Conservation (phyloP, 2,797 vertebrate genomes). For the Crocidura indochinensis region DNA sequence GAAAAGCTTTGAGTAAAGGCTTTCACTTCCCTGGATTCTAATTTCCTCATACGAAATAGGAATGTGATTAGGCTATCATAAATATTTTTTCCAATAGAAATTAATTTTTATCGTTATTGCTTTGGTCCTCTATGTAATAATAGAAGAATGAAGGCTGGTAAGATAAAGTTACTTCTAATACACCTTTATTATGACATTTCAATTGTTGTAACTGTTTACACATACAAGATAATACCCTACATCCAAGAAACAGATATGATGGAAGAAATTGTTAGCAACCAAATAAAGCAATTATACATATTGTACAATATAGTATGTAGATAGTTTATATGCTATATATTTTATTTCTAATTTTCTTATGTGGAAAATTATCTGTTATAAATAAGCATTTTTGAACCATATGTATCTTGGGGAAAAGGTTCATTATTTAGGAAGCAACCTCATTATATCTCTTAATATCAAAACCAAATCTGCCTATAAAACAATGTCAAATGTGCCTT, state of each 20-base stretch:
- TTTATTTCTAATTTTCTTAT: too few species aligned
- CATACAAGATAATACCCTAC: background rate
- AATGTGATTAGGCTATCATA: background rate
- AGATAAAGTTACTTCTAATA: background rate
- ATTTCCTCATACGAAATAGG: conserved; percentile 11
- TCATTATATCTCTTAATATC: background rate
- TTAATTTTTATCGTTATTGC: background rate
- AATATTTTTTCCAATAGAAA: conserved; percentile 6
- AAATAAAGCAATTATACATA: too few species aligned
- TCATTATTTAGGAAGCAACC: conserved; percentile 25
- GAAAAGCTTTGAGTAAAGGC: background rate
- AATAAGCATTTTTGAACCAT: background rate
- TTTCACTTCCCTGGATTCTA: background rate
- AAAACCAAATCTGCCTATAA: background rate
- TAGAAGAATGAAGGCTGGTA: too few species aligned
- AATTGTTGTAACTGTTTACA: conserved; percentile 43
- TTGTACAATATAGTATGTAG: too few species aligned
- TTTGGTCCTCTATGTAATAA: too few species aligned
- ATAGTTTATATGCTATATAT: too few species aligned
- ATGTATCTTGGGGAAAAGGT: background rate
- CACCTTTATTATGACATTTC: background rate
- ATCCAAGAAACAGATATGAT: background rate
- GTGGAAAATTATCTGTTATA: too few species aligned
- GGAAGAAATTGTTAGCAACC: background rate
- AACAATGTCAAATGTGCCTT: background rate